Conservation (phyloP, 2,113 vertebrate species). For the Cyrtonyx montezumae region DNA sequence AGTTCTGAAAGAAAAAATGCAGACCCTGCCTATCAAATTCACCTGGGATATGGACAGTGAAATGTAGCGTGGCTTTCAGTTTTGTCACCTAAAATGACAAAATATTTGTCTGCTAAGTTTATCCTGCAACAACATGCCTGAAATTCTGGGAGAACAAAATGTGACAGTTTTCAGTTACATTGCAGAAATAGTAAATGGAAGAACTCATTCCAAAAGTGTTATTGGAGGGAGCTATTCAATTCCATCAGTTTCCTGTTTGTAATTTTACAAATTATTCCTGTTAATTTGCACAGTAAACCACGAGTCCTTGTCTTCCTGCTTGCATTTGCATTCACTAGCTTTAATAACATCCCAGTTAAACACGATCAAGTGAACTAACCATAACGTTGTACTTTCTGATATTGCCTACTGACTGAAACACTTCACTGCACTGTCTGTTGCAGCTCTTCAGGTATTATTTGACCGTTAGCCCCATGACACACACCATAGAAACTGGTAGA, state of each 20-base stretch:
- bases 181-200: neutral
- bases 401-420: neutral
- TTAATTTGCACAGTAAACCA: neutral
- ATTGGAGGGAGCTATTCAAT: neutral
- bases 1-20: conserved; percentile 34
- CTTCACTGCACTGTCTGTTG: neutral
- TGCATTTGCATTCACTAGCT: neutral
- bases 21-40: conserved; percentile 54
- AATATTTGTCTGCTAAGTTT: too few relatives aligned
- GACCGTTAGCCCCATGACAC: neutral
- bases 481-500: too few relatives aligned
- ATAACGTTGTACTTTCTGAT: neutral
- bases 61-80: neutral
- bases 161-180: neutral
- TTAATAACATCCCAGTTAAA: neutral
- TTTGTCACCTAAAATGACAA: too few relatives aligned
- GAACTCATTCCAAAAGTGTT: neutral
- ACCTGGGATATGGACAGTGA: conserved; percentile 55
- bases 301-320: neutral
- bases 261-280: neutral
- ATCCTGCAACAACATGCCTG: neutral
- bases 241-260: neutral
- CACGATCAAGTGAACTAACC: neutral
- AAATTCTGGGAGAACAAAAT: neutral
- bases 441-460: neutral